phyloP scores from a whole-genome alignment of 2,113 vertebrate species.

The Calyptommatus sinebrachiatus region DNA sequence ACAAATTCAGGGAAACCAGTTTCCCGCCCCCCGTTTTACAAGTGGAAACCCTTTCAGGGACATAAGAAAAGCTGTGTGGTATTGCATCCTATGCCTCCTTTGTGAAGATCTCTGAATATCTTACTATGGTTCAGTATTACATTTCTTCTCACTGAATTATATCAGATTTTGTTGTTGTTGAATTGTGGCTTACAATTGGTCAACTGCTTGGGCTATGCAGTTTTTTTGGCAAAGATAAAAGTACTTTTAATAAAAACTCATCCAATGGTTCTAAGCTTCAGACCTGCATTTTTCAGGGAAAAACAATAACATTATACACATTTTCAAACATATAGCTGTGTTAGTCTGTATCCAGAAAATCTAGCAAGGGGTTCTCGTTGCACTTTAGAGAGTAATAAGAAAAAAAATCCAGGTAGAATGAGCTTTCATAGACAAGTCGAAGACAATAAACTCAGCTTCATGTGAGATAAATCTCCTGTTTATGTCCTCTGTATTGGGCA shows the following conservation, averaged over 20 bases:
- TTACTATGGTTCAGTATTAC: neutral
- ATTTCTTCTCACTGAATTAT: neutral
- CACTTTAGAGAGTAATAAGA: too few relatives aligned
- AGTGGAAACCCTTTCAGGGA: neutral
- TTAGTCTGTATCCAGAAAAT: neutral
- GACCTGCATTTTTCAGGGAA: neutral
- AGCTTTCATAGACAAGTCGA: neutral
- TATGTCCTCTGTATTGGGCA: slow-evolving; percentile 29
- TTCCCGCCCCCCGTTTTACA: slow-evolving; percentile 17
- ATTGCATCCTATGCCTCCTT: neutral
- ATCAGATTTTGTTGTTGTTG: neutral
- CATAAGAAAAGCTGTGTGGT: neutral
- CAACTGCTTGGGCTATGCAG: neutral
- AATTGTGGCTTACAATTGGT: too few relatives aligned
- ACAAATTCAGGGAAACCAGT: neutral
- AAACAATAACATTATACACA: neutral
- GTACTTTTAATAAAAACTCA: neutral
- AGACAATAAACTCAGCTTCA: slow-evolving; percentile 38
- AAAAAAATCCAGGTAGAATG: too few relatives aligned
- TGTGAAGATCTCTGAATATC: neutral
- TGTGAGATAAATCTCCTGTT: slow-evolving; percentile 18
- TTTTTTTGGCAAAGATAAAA: neutral
- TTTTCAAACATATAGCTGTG: too few relatives aligned
- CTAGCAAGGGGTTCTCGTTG: too few relatives aligned
- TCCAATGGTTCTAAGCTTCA: neutral